Conservation (phyloP, 2,888 invertebrate genomes). For the Aromia moschata region DNA sequence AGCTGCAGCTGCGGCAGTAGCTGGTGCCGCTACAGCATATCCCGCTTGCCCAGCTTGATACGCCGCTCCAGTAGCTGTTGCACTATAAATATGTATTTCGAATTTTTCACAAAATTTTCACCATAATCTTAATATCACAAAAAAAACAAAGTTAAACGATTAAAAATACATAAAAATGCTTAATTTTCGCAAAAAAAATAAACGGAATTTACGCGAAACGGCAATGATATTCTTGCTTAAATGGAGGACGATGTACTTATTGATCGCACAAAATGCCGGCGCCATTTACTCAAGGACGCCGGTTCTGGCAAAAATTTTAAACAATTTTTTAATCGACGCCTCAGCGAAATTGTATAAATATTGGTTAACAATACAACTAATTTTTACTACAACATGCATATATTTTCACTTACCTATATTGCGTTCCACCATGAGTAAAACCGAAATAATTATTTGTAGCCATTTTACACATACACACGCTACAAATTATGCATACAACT, state of each 20-base stretch:
- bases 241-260: slow-evolving; percentile 50
- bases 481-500: slow-evolving; percentile 40
- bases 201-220: neutral
- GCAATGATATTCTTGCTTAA: slow-evolving; percentile 32
- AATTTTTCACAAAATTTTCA: neutral
- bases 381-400: neutral
- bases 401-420: slow-evolving; percentile 79
- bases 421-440: slow-evolving; percentile 92
- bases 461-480: slow-evolving; percentile 64
- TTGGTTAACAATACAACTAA: neutral
- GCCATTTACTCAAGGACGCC: slow-evolving; percentile 61
- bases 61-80: slow-evolving; percentile 79
- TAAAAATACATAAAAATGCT: slow-evolving; percentile 1
- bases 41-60: slow-evolving; percentile 86
- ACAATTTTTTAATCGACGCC: neutral
- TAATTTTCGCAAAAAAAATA: neutral
- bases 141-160: neutral
- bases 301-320: slow-evolving; percentile 39
- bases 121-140: neutral
- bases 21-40: slow-evolving; percentile 83
- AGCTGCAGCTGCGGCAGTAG: slow-evolving; percentile 83
- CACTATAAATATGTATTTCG: slow-evolving; percentile 59
- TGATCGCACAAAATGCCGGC: slow-evolving; percentile 62
- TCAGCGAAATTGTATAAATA: neutral
- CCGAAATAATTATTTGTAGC: slow-evolving; percentile 95